A percentile compares a stretch with the other conserved stretches of the same genome.
Evolutionary conservation across 2,888 invertebrate species (phyloP).

Genomic region (Eurois occulta): DNA sequence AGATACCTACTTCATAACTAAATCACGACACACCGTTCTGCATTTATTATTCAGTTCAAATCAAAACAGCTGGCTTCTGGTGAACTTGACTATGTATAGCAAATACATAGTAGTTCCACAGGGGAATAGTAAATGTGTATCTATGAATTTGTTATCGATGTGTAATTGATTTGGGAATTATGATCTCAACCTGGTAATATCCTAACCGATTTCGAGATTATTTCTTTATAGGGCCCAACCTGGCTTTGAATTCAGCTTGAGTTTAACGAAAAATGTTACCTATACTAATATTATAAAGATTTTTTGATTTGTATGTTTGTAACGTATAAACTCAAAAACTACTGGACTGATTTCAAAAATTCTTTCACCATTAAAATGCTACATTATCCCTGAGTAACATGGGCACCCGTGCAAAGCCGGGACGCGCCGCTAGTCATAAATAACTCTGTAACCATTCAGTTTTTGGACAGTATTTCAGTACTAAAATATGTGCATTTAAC

Average conservation of each 20-base stretch:
- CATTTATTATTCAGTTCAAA: conserved; percentile 47
- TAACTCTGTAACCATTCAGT: neutral
- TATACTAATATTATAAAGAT: too few relatives aligned
- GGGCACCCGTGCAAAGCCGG: too few relatives aligned
- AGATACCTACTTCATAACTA: conserved; percentile 9
- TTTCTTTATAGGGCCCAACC: neutral
- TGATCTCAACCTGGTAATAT: neutral
- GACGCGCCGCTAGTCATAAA: too few relatives aligned
- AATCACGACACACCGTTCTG: conserved; percentile 1
- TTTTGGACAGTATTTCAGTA: neutral
- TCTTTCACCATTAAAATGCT: too few relatives aligned
- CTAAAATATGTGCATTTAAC: neutral
- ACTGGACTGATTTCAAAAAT: too few relatives aligned
- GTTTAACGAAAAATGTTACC: neutral
- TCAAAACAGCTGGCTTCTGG: conserved; percentile 22
- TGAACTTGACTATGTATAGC: neutral
- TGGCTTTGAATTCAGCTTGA: neutral
- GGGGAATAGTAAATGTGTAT: neutral
- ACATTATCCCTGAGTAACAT: too few relatives aligned
- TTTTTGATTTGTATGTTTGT: too few relatives aligned
- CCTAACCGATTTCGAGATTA: neutral
- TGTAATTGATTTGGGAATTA: conserved; percentile 29
- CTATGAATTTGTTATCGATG: conserved; percentile 40
- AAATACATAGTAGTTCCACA: conserved; percentile 20
- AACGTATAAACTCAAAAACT: too few relatives aligned